phyloP scores from a whole-genome alignment of 1,140 invertebrate species.

The Oedothorax gibbosus region DNA sequence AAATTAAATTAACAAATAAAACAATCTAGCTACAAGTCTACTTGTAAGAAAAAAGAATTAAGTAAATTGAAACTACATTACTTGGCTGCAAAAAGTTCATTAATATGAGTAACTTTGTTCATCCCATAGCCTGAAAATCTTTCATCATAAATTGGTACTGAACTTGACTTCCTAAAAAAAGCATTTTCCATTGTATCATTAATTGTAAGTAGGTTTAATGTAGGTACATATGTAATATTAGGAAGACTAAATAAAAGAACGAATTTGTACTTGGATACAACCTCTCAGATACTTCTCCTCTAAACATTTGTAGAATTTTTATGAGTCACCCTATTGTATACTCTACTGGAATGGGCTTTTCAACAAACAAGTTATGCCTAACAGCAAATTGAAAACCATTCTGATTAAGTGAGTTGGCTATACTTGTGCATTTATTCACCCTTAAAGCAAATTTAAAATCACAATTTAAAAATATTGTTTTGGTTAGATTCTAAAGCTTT shows the following conservation, averaged over 20 bases:
- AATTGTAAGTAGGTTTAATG: not conserved
- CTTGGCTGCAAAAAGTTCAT: conserved; percentile 65
- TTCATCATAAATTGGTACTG: conserved; percentile 64
- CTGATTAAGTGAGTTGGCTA: too few relatives aligned
- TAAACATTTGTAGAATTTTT: too few relatives aligned
- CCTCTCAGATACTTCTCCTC: too few relatives aligned
- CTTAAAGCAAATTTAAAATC: too few relatives aligned
- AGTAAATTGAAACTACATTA: conserved; percentile 31
- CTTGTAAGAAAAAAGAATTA: not conserved
- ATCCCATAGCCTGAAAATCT: conserved; percentile 65
- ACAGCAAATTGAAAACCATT: too few relatives aligned
- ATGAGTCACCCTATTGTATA: too few relatives aligned
- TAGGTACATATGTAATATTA: not conserved
- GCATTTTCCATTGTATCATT: not conserved
- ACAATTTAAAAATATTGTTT: too few relatives aligned
- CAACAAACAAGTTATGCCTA: too few relatives aligned
- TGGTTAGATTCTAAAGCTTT: too few relatives aligned
- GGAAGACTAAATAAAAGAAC: not conserved
- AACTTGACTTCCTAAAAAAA: conserved; percentile 60
- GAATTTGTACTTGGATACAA: not conserved
- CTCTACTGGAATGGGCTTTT: too few relatives aligned
- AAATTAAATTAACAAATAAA: not conserved
- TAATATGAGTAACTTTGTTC: conserved; percentile 66
- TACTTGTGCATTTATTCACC: too few relatives aligned
- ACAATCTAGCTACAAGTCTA: not conserved